Evolutionary conservation across 2,113 vertebrate genomes (phyloP).

Genomic region (Atlantisia rogersi): DNA sequence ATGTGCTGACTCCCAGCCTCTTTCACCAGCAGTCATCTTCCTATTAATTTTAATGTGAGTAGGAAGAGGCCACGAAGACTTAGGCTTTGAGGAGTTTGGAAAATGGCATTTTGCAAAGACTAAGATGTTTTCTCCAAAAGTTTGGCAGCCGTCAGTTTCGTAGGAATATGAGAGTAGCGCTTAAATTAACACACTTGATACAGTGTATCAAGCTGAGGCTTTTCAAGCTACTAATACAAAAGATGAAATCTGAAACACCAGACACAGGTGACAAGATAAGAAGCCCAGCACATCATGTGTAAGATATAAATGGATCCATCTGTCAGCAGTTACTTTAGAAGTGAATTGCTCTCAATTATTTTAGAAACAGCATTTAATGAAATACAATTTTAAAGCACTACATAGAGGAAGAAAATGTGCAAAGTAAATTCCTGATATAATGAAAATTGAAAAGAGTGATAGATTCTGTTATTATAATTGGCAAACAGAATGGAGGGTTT

Average conservation of each 20-base stretch:
- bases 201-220: neutral
- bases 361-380: conserved; percentile 51
- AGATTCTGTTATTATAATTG: conserved; percentile 29
- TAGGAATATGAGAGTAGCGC: neutral
- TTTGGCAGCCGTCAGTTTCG: neutral
- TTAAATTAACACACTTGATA: neutral
- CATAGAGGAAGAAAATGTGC: neutral
- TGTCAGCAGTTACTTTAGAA: conserved; percentile 31
- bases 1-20: neutral
- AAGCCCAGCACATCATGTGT: neutral
- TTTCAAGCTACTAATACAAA: neutral
- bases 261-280: conserved; percentile 34
- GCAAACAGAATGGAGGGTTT: neutral
- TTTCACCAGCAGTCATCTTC: neutral
- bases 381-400: conserved; percentile 33
- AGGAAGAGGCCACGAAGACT: neutral
- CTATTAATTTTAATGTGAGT: neutral
- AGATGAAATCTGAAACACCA: neutral
- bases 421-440: conserved; percentile 39
- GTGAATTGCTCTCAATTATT: conserved; percentile 48
- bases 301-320: conserved; percentile 31
- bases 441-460: conserved; percentile 25
- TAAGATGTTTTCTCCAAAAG: neutral
- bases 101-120: neutral
- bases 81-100: neutral